Base-by-base conservation (phyloP, 2,113 vertebrate genomes). In the Pimephales promelas region DNA sequence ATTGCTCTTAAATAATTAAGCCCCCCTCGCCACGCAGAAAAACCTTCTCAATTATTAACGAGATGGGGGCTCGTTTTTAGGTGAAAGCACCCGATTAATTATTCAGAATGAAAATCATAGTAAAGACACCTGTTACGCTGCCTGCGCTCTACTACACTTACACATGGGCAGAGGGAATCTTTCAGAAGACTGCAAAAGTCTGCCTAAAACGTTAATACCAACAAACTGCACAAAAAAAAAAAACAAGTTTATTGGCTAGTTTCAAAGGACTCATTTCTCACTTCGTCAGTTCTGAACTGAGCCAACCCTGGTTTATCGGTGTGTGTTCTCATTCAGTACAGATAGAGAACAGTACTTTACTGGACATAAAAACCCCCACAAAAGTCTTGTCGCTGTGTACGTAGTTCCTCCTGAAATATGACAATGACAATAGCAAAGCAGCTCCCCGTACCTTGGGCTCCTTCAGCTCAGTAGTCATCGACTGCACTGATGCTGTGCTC, bases 1-100 rank as follows among this genome's bases (percentile, higher is more conserved):
- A 94, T 93, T 94, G 91, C 94, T 89, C 85, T 85, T 94, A 86
- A 94, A 94, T 94, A 92, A 93, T 94, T 94, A 90, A 93, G 91
- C 80, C 85, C 82, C 71, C 85, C 90, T 92, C 89, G 84, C 85
- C 87, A 86, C 85, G 61, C 81, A 81, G 89, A 93, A 87, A 94
- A 93, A 88, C 36, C 83, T 72, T 49, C 86, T 95, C 80, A 91
- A 95, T 94, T 93, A 93, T 94, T 83, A 90, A 94, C 91, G 84
- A 83, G 88, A 86, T 85, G 71, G 74, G 85, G 43, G 59, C 34
- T 91, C 85, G 91, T 91, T 94, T 91, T 92, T 92, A 92, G 91
- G 92, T 92, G 92, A 90, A 92, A 90, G 92, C 88, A 85, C 89
- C 83, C 22, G 26, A 77, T 95, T 86, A 93, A 94, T 94, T 88